phyloP scores from a whole-genome alignment of 2,888 invertebrate genomes.

The Drosophila austrosaltans region DNA sequence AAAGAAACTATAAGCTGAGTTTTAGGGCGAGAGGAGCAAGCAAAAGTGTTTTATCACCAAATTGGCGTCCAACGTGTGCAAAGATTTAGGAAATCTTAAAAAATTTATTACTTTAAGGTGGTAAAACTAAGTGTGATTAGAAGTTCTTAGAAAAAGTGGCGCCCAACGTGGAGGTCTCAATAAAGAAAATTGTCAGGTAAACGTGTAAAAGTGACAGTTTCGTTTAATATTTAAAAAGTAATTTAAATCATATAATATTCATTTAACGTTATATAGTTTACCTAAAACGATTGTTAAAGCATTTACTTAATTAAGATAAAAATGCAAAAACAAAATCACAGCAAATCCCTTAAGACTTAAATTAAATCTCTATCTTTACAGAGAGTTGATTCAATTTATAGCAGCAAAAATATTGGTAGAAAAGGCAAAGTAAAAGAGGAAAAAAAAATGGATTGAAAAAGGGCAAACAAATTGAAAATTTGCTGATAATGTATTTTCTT shows the following conservation, averaged over 20 bases:
- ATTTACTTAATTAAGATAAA: background rate
- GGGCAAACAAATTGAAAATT: slow-evolving; percentile 19
- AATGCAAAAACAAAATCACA: background rate
- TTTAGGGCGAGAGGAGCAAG: background rate
- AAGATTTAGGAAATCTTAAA: background rate
- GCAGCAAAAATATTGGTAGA: background rate
- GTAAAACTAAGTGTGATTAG: no score
- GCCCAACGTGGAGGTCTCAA: background rate
- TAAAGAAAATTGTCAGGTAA: no score
- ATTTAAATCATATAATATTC: background rate
- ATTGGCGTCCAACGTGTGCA: background rate
- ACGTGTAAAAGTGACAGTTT: no score
- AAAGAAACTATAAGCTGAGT: slow-evolving; percentile 7
- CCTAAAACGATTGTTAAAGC: background rate
- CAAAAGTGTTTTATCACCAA: slow-evolving; percentile 10
- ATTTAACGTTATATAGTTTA: no score
- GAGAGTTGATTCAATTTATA: background rate
- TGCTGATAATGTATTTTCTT: slow-evolving; percentile 18
- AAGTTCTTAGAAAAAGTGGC: background rate
- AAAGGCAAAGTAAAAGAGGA: background rate
- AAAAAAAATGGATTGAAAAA: slow-evolving; percentile 1
- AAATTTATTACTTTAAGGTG: slow-evolving; percentile 2
- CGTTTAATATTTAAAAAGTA: background rate
- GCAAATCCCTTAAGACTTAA: slow-evolving; percentile 2
- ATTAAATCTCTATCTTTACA: background rate